A percentile compares a stretch with the other conserved stretches of the same genome.
phyloP scores from a whole-genome alignment of 2,797 vertebrate species.

The Eulemur mongoz region DNA sequence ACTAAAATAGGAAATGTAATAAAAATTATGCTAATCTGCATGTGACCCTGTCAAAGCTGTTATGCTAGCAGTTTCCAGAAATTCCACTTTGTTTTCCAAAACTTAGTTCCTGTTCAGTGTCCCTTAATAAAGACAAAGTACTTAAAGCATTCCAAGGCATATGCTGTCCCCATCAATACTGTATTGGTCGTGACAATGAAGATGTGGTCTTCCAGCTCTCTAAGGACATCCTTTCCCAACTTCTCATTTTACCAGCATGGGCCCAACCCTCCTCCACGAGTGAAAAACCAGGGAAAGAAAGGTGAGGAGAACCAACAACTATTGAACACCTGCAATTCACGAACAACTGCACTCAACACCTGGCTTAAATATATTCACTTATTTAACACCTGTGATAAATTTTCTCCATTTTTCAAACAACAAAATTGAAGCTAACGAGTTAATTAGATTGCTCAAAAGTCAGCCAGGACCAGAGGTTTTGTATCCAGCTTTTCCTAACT shows the following conservation, averaged over 20 bases:
- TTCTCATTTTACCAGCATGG: not conserved
- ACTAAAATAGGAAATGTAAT: slow-evolving; percentile 71
- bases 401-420: slow-evolving; percentile 19
- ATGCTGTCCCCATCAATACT: not conserved
- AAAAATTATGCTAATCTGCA: slow-evolving; percentile 70
- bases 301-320: not conserved
- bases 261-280: not conserved
- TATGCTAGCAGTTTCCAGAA: slow-evolving; percentile 60
- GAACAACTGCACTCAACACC: not conserved
- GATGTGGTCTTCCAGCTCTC: not conserved
- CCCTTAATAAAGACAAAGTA: not conserved
- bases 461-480: not conserved
- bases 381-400: not conserved
- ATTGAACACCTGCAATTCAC: not conserved
- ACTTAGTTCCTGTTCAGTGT: slow-evolving; percentile 47
- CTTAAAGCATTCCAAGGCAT: not conserved
- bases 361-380: not conserved
- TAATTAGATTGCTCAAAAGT: not conserved
- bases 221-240: not conserved
- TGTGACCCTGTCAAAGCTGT: slow-evolving; percentile 33
- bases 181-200: not conserved
- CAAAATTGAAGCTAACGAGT: not conserved
- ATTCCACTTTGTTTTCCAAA: slow-evolving; percentile 62
- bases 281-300: not conserved
- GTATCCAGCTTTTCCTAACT: not conserved